phyloP scores from a whole-genome alignment of 2,888 invertebrate genomes.

The Scrobipalpa costella region DNA sequence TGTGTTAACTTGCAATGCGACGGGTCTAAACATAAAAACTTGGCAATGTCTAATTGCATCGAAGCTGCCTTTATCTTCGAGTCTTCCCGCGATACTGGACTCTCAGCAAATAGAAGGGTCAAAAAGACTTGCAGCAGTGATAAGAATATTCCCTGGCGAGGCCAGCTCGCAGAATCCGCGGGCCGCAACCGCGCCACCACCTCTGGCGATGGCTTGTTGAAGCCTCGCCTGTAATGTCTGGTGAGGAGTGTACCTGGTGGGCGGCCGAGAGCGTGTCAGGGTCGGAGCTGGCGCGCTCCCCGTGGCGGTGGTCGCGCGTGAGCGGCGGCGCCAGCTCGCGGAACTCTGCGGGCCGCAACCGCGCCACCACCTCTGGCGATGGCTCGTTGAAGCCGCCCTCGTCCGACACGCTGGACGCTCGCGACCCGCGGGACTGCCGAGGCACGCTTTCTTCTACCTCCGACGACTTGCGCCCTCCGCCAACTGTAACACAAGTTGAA shows the following conservation, averaged over 20 bases:
- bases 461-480: conserved; percentile 74
- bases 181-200: conserved; percentile 83
- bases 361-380: conserved; percentile 85
- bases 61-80: too few relatives aligned
- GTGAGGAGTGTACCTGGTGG: conserved; percentile 60
- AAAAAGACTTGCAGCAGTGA: too few relatives aligned
- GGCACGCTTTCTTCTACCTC: conserved; percentile 81
- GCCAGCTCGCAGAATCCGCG: conserved; percentile 70
- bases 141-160: too few relatives aligned
- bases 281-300: conserved; percentile 68
- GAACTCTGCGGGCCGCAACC: conserved; percentile 74
- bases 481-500: conserved; percentile 56
- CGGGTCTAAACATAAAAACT: too few relatives aligned
- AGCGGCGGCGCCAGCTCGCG: conserved; percentile 61
- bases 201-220: conserved; percentile 86
- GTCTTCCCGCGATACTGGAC: too few relatives aligned
- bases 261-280: conserved; percentile 73
- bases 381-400: conserved; percentile 88
- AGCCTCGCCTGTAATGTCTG: conserved; percentile 83
- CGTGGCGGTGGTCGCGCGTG: conserved; percentile 62
- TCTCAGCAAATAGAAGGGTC: too few relatives aligned
- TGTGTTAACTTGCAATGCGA: neutral
- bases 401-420: conserved; percentile 84
- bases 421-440: conserved; percentile 67
- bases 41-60: too few relatives aligned